Percentiles rank a stretch among this genome's conserved stretches.
These are phyloP conservation scores for Pampusana beccarii DNA, from an alignment of 2,113 vertebrate genomes.

Conservation along the genomic window DNA sequence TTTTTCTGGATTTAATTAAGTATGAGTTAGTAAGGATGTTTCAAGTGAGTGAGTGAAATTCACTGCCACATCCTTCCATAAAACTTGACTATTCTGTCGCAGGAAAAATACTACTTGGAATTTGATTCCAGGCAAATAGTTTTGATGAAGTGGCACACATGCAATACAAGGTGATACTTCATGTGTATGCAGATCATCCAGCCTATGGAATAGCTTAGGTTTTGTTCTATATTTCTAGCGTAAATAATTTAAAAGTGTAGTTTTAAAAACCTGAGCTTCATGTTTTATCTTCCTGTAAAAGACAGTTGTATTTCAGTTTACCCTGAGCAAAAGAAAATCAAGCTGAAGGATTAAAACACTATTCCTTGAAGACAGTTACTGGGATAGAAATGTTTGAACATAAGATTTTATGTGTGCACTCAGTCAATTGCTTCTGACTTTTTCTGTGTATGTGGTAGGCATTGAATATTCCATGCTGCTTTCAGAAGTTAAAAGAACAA, in stretches of 20 bases:
- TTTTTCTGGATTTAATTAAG: background rate
- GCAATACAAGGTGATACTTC: background rate
- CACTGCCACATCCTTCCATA: background rate
- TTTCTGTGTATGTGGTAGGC: background rate
- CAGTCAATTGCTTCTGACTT: background rate
- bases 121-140: background rate
- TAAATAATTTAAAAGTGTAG: background rate
- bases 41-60: background rate
- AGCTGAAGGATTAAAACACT: background rate
- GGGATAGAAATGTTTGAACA: background rate
- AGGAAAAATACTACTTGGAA: background rate
- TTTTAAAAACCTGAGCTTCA: background rate
- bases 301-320: background rate
- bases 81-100: background rate
- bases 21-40: background rate
- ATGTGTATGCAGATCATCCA: background rate
- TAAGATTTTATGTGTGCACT: background rate
- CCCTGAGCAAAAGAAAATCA: background rate
- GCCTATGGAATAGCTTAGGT: background rate
- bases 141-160: background rate
- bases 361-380: background rate
- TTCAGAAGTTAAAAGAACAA: background rate
- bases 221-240: background rate
- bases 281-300: background rate
- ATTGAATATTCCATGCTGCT: background rate